Conservation (phyloP, 1,140 invertebrate species). For the Magallana gigas region DNA sequence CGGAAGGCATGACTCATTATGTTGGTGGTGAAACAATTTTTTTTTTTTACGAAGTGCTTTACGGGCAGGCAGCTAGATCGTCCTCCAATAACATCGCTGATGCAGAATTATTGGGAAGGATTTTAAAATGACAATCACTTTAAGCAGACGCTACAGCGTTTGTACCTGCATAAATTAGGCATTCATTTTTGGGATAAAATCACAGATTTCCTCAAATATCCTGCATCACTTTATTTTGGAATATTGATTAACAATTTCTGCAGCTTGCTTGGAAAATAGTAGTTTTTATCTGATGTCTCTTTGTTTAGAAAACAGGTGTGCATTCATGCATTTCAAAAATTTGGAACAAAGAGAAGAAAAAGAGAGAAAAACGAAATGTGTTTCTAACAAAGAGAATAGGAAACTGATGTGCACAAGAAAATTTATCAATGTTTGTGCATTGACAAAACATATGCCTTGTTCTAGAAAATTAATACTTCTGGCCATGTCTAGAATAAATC, state of each 20-base stretch:
- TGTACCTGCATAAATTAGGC: slow-evolving; percentile 33
- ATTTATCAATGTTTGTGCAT: too few relatives aligned
- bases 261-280: slow-evolving; percentile 12
- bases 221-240: slow-evolving; percentile 36
- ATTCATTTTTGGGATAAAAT: slow-evolving; percentile 28
- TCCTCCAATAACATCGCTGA: not conserved
- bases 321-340: slow-evolving; percentile 7
- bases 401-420: too few relatives aligned
- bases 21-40: slow-evolving; percentile 25
- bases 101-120: slow-evolving; percentile 17
- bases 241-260: slow-evolving; percentile 28
- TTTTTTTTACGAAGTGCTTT: slow-evolving; percentile 20
- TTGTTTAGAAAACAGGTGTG: slow-evolving; percentile 30
- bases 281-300: slow-evolving; percentile 25
- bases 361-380: too few relatives aligned
- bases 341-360: slow-evolving; percentile 4
- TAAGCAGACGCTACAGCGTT: slow-evolving; percentile 4
- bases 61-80: slow-evolving; percentile 17
- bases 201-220: slow-evolving; percentile 13
- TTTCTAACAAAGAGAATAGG: too few relatives aligned
- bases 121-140: slow-evolving; percentile 32
- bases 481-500: too few relatives aligned
- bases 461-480: too few relatives aligned
- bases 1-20: slow-evolving; percentile 35
- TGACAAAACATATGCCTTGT: too few relatives aligned